Conservation (phyloP, 2,113 vertebrate genomes). For the Paramisgurnus dabryanus region DNA sequence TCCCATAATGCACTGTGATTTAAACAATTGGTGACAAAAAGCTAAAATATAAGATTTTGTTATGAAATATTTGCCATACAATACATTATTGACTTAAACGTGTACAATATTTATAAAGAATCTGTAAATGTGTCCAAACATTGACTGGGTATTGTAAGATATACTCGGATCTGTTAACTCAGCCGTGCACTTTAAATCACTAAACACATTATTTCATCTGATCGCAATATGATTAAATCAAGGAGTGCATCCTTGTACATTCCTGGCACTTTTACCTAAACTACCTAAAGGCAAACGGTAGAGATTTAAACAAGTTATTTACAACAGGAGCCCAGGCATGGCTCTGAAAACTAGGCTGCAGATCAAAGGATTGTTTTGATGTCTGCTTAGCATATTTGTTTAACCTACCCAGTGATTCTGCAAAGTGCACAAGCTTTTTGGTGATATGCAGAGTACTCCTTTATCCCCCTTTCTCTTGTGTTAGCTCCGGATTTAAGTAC, state of each 20-base stretch:
- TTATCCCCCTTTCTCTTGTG: slow-evolving; percentile 84
- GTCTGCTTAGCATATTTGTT: slow-evolving; percentile 87
- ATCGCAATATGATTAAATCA: slow-evolving; percentile 73
- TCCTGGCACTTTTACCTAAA: slow-evolving; percentile 73
- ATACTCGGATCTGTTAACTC: no score
- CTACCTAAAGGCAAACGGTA: slow-evolving; percentile 82
- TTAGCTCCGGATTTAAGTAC: slow-evolving; percentile 83
- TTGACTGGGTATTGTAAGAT: neutral
- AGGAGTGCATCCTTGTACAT: slow-evolving; percentile 73
- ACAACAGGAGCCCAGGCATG: slow-evolving; percentile 80
- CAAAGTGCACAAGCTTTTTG: slow-evolving; percentile 82
- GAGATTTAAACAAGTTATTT: slow-evolving; percentile 85
- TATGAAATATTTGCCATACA: no score
- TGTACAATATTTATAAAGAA: no score
- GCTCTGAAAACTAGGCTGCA: slow-evolving; percentile 82
- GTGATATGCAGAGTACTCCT: slow-evolving; percentile 81
- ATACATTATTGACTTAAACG: neutral
- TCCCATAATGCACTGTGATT: no score
- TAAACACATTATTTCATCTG: slow-evolving; percentile 67
- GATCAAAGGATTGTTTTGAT: slow-evolving; percentile 88
- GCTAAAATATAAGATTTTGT: no score
- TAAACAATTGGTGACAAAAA: no score
- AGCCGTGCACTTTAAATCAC: slow-evolving; percentile 33
- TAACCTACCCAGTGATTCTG: slow-evolving; percentile 85
- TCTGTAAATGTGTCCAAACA: neutral